Percentiles rank a stretch among this genome's conserved stretches.
phyloP scores from a whole-genome alignment of 2,888 invertebrate genomes.

The Tetragnatha montana region DNA sequence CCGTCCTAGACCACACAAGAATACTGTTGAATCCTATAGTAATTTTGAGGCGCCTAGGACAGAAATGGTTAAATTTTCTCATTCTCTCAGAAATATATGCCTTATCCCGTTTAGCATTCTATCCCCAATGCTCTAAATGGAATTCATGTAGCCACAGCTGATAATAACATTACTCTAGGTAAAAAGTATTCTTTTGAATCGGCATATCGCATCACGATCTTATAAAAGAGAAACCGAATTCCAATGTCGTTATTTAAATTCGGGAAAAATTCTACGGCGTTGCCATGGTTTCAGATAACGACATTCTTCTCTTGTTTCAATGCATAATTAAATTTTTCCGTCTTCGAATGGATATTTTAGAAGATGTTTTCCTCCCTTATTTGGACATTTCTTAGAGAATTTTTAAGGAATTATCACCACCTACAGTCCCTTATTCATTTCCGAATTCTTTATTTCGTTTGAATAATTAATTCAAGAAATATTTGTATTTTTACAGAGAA shows the following conservation, averaged over 20 bases:
- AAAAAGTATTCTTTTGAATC: background rate
- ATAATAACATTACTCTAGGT: background rate
- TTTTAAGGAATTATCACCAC: slow-evolving; percentile 21
- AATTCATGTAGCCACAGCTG: too few relatives aligned
- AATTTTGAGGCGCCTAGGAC: too few relatives aligned
- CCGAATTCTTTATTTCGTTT: background rate
- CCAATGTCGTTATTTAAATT: slow-evolving; percentile 28
- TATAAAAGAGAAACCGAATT: slow-evolving; percentile 29
- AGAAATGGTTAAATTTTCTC: too few relatives aligned
- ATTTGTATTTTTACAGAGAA: background rate
- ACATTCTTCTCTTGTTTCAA: slow-evolving; percentile 43
- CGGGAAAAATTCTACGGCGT: slow-evolving; percentile 2
- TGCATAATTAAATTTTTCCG: slow-evolving; percentile 46
- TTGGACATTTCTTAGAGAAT: background rate
- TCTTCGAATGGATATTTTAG: slow-evolving; percentile 17
- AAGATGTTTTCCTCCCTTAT: background rate
- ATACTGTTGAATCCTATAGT: too few relatives aligned
- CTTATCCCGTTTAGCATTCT: too few relatives aligned
- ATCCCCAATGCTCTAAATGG: too few relatives aligned
- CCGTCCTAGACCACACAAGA: too few relatives aligned
- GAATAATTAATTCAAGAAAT: background rate
- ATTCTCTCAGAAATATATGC: too few relatives aligned
- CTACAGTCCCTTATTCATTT: background rate
- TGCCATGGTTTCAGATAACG: slow-evolving; percentile 35
- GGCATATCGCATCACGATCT: background rate